These are phyloP conservation scores for Unio pictorum DNA, from an alignment of 2,888 invertebrate genomes.

Conservation along the genomic window DNA sequence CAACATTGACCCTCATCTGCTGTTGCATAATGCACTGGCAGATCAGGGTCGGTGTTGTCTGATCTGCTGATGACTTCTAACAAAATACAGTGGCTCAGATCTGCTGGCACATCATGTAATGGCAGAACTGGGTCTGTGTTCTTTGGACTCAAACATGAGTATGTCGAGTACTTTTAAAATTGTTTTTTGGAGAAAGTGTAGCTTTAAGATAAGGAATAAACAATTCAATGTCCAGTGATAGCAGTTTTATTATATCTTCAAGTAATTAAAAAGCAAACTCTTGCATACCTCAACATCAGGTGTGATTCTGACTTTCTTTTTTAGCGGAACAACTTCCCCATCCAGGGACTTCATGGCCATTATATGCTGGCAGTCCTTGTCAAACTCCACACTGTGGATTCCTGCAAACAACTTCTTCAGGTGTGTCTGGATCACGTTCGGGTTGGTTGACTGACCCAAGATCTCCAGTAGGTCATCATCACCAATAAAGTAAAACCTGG, in stretches of 20 bases:
- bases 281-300: slow-evolving; percentile 82
- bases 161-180: too few species aligned
- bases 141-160: too few species aligned
- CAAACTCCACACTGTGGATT: slow-evolving; percentile 79
- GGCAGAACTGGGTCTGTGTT: too few species aligned
- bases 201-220: too few species aligned
- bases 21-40: too few species aligned
- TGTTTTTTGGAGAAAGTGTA: too few species aligned
- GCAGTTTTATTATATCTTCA: not conserved
- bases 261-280: not conserved
- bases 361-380: slow-evolving; percentile 75
- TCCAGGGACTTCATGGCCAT: slow-evolving; percentile 83
- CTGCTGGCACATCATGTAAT: too few species aligned
- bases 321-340: slow-evolving; percentile 82
- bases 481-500: slow-evolving; percentile 96
- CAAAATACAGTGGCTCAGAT: too few species aligned
- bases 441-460: slow-evolving; percentile 92
- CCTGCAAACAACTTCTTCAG: slow-evolving; percentile 94
- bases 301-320: slow-evolving; percentile 80
- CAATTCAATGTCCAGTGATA: not conserved
- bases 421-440: slow-evolving; percentile 91
- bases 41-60: too few species aligned
- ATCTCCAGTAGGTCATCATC: slow-evolving; percentile 98
- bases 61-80: too few species aligned
- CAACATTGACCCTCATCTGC: too few species aligned